These are phyloP conservation scores for Dasyornis broadbenti DNA, from an alignment of 2,113 vertebrate genomes.

Conservation along the genomic window DNA sequence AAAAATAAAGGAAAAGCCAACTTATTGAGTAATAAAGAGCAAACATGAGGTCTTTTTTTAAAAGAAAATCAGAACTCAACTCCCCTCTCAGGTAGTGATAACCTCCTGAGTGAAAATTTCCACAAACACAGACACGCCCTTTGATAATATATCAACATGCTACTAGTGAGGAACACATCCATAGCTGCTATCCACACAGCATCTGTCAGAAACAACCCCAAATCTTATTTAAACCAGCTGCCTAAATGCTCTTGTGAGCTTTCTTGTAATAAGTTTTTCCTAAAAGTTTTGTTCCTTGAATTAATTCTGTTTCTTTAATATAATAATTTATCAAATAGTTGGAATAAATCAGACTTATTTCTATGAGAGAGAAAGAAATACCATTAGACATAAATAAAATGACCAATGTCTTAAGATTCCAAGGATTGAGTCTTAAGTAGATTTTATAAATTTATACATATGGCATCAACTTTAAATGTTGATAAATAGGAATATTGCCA, in stretches of 20 bases:
- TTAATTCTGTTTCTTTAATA: background rate
- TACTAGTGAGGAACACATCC: background rate
- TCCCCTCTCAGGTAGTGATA: background rate
- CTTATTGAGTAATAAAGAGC: background rate
- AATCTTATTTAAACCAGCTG: background rate
- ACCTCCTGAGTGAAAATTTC: background rate
- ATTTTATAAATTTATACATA: background rate
- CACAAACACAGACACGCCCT: accelerated
- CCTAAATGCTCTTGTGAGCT: background rate
- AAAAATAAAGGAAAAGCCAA: accelerated
- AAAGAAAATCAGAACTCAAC: background rate
- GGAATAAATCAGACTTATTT: background rate
- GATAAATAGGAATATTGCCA: background rate
- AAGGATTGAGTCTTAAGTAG: background rate
- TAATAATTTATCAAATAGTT: background rate
- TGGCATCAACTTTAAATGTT: background rate
- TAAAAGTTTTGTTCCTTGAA: background rate
- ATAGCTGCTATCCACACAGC: background rate
- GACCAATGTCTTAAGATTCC: background rate
- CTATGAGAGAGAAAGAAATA: background rate
- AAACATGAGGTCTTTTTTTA: background rate
- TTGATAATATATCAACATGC: background rate
- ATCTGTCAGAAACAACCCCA: background rate
- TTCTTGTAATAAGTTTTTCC: background rate
- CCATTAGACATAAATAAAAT: background rate